phyloP scores from a whole-genome alignment of 2,113 vertebrate genomes.

The Nothobranchius kuhntae region DNA sequence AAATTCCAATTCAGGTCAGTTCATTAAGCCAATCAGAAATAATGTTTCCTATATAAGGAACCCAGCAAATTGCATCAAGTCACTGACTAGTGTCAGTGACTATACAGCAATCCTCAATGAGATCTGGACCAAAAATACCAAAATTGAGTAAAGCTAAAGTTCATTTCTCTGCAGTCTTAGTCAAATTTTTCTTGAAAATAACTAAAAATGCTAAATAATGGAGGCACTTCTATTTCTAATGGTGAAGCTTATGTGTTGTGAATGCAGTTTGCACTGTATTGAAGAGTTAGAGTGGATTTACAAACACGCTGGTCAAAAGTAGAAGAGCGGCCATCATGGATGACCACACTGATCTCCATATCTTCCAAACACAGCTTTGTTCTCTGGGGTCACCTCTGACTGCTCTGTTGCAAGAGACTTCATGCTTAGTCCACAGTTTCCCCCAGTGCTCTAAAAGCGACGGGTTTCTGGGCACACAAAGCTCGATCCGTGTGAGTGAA shows the following conservation, averaged over 20 bases:
- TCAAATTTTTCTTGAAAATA: no score
- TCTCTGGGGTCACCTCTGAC: conserved; percentile 68
- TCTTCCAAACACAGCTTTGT: conserved; percentile 63
- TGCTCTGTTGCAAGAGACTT: conserved; percentile 43
- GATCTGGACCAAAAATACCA: neutral
- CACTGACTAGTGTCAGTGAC: no score
- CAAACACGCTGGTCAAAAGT: conserved; percentile 17
- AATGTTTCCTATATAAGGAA: no score
- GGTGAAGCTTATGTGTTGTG: conserved; percentile 1
- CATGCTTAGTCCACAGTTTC: conserved; percentile 60
- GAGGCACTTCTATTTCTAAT: neutral
- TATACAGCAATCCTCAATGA: no score
- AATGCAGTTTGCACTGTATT: conserved; percentile 1
- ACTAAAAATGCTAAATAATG: neutral
- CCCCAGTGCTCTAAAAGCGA: conserved; percentile 34
- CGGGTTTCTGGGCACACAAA: conserved; percentile 25
- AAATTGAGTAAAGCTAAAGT: no score
- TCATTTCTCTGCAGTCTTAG: no score
- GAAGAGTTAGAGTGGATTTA: neutral
- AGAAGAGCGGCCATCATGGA: conserved; percentile 52
- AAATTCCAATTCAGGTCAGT: no score
- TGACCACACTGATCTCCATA: conserved; percentile 74
- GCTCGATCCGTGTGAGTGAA: conserved; percentile 13
- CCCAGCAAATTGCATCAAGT: no score
- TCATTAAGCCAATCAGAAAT: no score